phyloP scores from a whole-genome alignment of 1,140 invertebrate genomes.

The Lasioglossum baleicum region DNA sequence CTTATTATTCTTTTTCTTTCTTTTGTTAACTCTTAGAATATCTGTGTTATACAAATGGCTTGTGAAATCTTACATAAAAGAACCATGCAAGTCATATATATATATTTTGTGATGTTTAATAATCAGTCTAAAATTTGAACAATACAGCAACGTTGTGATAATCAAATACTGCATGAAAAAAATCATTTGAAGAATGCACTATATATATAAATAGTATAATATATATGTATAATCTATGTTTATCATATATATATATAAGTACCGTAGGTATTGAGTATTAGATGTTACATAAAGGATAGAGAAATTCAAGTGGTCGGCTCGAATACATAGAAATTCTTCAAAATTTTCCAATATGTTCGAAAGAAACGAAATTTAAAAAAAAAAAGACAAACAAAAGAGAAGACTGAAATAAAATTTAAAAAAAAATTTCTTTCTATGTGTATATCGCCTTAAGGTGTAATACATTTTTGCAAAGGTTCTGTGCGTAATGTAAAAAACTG shows the following conservation, averaged over 20 bases:
- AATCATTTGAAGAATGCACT: conserved; percentile 68
- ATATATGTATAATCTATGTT: conserved; percentile 61
- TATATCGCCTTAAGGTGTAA: conserved; percentile 56
- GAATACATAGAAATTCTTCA: conserved; percentile 28
- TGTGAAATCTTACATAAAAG: conserved; percentile 49
- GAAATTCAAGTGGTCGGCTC: conserved; percentile 46
- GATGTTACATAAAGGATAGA: conserved; percentile 56
- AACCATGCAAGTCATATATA: conserved; percentile 46
- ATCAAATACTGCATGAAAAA: conserved; percentile 65
- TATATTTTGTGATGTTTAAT: conserved; percentile 57
- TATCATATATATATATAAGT: conserved; percentile 64
- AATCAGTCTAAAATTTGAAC: conserved; percentile 66
- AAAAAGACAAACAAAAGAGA: not conserved
- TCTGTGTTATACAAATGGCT: conserved; percentile 49
- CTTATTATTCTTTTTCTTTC: not conserved
- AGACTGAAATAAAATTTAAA: not conserved
- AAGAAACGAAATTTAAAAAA: not conserved
- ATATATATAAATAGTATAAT: conserved; percentile 67
- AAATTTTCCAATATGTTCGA: not conserved
- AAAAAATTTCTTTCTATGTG: conserved; percentile 51
- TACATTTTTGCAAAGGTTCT: conserved; percentile 43
- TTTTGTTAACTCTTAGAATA: conserved; percentile 30
- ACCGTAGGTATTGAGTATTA: conserved; percentile 54
- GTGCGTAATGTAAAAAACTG: conserved; percentile 66
- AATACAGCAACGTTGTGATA: conserved; percentile 64